These are phyloP conservation scores for Caenorhabditis remanei DNA, from an alignment of 1,140 invertebrate species.

Conservation along the genomic window DNA sequence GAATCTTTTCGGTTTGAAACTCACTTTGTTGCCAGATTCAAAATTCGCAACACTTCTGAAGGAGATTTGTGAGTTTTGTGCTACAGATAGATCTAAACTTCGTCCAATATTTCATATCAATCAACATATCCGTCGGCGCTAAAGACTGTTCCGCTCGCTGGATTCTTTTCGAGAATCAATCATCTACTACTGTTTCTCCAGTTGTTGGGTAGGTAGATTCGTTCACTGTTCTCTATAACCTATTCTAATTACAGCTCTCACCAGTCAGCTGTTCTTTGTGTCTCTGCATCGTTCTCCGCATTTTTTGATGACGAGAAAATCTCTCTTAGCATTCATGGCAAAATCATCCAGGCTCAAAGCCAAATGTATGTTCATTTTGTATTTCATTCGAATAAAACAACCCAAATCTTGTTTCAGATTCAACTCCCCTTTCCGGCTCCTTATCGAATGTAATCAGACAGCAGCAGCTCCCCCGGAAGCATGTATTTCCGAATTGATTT, in stretches of 20 bases:
- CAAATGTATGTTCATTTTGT: background rate
- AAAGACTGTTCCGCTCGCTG: background rate
- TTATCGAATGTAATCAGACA: background rate
- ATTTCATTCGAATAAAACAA: background rate
- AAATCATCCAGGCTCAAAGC: background rate
- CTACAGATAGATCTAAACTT: background rate
- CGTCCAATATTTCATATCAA: no score
- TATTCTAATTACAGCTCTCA: background rate
- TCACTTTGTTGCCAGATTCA: background rate
- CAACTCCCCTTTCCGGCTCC: no score
- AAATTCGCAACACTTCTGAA: background rate
- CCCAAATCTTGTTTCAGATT: background rate
- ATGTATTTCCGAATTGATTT: background rate
- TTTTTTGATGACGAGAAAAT: background rate
- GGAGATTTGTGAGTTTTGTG: background rate
- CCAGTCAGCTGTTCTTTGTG: background rate
- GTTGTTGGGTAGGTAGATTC: background rate
- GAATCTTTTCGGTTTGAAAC: conserved; percentile 17
- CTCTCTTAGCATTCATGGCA: background rate
- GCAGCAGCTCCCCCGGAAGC: background rate
- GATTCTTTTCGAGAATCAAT: background rate
- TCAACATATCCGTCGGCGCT: background rate
- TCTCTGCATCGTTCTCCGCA: background rate
- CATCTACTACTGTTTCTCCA: background rate
- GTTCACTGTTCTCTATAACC: background rate